Evolutionary conservation across 2,113 vertebrate species (phyloP), one percentile per base, ranked within the genome.

Genomic region (Clarias magur): DNA sequence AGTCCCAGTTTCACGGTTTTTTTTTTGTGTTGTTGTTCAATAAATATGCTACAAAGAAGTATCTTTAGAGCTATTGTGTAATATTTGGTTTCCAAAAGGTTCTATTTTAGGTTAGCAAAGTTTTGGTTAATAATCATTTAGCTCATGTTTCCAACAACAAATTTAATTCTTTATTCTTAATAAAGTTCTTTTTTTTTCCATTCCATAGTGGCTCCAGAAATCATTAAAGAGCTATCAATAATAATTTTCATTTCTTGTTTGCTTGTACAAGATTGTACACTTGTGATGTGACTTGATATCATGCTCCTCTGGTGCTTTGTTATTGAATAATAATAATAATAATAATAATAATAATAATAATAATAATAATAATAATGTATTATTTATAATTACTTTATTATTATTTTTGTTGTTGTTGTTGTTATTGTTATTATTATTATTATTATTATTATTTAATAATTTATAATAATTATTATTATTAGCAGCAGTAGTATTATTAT

Each of bases 401-500:
- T 48, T 48, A 48, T 34, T 34, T 1, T 34, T 34, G 2, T 34
- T 34, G 30, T 34, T 34, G 30, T 34, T 34, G 30, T 34, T 34
- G 30, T 34, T 34, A 2, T 48, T 6, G 6, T 48, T 7, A 48
- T 48, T 0, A 48, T 8, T 48, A 48, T 48, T 48, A 42, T 48
- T 48, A 48, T 48, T 6, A 48, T 48, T 7, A n/a, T 48, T 6
- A 48, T 48, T 7, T 48, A 0, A 48, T 48, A 48, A 48, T 48
- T 48, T 7, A 8, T 48, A 1, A 48, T 48, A 8, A 48, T 48
- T 0, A 48, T 8, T 48, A 48, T 48, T 48, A 42, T 48, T 48
- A 48, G 6, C 6, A 7, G 5, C 6, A 48, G 6, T 8, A 42
- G 6, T 48, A 48, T 0, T 48, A 8, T 92, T 90, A 91, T 88